Base-by-base conservation (phyloP, 1,140 invertebrate genomes). In the Leptinotarsa defecta region DNA sequence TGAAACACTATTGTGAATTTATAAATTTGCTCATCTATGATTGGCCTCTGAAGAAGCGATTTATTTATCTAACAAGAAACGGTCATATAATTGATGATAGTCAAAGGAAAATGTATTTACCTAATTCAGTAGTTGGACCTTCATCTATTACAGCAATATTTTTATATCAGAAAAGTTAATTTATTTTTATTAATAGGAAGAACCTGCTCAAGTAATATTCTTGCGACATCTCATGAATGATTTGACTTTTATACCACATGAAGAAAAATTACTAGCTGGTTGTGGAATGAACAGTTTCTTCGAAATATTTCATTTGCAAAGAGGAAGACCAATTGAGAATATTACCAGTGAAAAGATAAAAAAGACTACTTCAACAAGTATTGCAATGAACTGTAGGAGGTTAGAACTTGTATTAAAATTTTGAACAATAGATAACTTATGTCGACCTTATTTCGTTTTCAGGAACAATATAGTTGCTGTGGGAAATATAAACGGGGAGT, bases 161-260 rank as follows among this genome's bases (percentile, higher is more conserved):
- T 34, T 34, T 34, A 3, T 43, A 43, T 43, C 11, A 43, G 0
- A 43, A 43, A 43, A 43, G 34, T 43, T 43, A 43, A 43, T 43
- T 43, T 43, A 43, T 11, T 43, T 11, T 43, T 43, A 43, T 43
- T 43, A 11, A 11, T 76, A 85, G 80, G 82, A 84, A 67, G 81
- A 82, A 48, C 82, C 84, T 24, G 81, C 80, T 3, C 77, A 82
- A 80, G 74, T 84, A n/a, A 84, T 85, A 68, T 82, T 80, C 65
- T 61, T 79, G 17, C 78, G 83, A 77, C 74, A 76, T 70, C 71
- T 68, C 13, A 27, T 81, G 24, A 75, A 78, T 48, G 74, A 77
- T 27, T 34, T 82, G 15, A 63, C 67, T n/a, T 85, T 80, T 77
- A 77, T 85, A 11, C 80, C 79, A n/a, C 76, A 82, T 67, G 81